These are phyloP conservation scores for Notospermus geniculatus DNA, from an alignment of 1,140 invertebrate genomes.

Conservation along the genomic window DNA sequence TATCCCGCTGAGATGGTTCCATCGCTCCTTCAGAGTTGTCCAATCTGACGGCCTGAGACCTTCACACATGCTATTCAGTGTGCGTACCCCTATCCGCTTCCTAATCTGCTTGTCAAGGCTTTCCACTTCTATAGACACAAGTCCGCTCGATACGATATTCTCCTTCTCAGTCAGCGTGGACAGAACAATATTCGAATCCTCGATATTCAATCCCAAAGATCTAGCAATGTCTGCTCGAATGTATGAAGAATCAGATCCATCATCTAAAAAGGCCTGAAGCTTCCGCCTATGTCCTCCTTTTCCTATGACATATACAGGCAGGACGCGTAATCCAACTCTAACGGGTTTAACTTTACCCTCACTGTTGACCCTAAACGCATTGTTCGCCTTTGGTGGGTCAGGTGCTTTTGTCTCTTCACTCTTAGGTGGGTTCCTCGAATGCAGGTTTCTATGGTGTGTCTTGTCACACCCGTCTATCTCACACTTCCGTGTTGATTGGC, in stretches of 20 bases:
- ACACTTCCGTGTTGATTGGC: neutral
- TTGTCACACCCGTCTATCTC: neutral
- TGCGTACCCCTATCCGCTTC: neutral
- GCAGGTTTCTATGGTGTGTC: slow-evolving; percentile 3
- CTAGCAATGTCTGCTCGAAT: neutral
- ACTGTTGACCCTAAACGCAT: neutral
- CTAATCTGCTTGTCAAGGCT: neutral
- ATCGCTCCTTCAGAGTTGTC: neutral
- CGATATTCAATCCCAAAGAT: neutral
- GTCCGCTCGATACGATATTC: neutral
- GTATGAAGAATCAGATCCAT: slow-evolving; percentile 4
- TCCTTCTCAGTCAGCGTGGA: neutral
- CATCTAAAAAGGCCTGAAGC: slow-evolving; percentile 4
- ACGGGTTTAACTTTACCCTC: neutral
- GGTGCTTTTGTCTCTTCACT: neutral
- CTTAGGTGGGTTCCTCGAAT: neutral
- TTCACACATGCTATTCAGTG: neutral
- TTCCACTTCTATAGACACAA: neutral
- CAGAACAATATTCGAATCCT: neutral
- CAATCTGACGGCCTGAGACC: neutral
- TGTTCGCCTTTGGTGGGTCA: slow-evolving; percentile 1
- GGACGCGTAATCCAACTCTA: neutral
- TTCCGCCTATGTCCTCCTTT: neutral
- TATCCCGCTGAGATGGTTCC: neutral
- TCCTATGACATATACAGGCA: neutral